Conservation (phyloP, 1,140 invertebrate species). For the Euwallacea similis region DNA sequence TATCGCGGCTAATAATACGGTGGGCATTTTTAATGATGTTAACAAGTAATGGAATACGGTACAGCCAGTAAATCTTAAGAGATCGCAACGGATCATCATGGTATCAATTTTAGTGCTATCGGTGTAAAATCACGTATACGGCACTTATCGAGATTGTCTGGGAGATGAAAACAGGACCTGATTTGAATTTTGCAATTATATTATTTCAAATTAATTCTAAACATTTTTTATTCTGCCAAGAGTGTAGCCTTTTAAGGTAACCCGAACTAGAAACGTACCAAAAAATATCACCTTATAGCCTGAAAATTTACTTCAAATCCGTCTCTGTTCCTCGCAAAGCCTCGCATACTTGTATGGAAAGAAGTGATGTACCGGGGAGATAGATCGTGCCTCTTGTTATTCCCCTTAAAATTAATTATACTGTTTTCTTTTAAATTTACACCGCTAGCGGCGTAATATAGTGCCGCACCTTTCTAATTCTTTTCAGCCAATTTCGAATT, state of each 20-base stretch:
- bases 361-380: constrained; percentile 21
- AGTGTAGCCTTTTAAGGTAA: too few relatives aligned
- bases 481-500: constrained; percentile 34
- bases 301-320: neutral
- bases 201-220: too few relatives aligned
- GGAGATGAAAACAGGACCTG: constrained; percentile 10
- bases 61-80: constrained; percentile 29
- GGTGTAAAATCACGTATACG: constrained; percentile 41
- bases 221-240: too few relatives aligned
- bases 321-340: neutral
- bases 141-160: constrained; percentile 32
- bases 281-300: too few relatives aligned
- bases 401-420: constrained; percentile 36
- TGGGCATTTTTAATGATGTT: constrained; percentile 34
- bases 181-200: neutral
- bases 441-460: constrained; percentile 33
- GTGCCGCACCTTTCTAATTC: constrained; percentile 35
- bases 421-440: constrained; percentile 39
- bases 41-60: constrained; percentile 36
- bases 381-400: constrained; percentile 38
- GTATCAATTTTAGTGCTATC: constrained; percentile 42
- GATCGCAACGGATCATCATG: constrained; percentile 31
- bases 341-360: constrained; percentile 2
- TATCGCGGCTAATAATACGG: constrained; percentile 33
- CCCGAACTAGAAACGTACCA: too few relatives aligned